These are phyloP conservation scores for Luehdorfia chinensis DNA, from an alignment of 1,140 invertebrate genomes.

Conservation along the genomic window DNA sequence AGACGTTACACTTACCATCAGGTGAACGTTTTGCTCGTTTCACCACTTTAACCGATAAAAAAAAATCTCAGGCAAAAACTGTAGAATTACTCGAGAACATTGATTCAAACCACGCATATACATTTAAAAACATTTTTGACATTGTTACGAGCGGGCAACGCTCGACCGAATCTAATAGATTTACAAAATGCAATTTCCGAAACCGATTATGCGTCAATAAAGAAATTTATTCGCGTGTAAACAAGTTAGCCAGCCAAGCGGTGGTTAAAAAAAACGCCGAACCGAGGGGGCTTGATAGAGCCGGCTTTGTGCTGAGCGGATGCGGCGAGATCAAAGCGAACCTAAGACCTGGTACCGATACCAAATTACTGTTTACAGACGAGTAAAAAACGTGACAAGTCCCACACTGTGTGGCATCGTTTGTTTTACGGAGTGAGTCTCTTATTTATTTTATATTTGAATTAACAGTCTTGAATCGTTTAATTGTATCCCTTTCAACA, in stretches of 20 bases:
- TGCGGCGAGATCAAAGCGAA: constrained; percentile 44
- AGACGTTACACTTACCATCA: too few relatives aligned
- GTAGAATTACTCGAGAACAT: too few relatives aligned
- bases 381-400: constrained; percentile 38
- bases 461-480: too few relatives aligned
- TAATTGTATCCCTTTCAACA: too few relatives aligned
- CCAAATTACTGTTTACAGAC: constrained; percentile 38
- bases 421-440: too few relatives aligned
- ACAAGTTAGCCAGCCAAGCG: constrained; percentile 34
- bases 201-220: constrained; percentile 51
- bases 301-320: constrained; percentile 36
- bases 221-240: constrained; percentile 50
- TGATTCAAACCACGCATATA: too few relatives aligned
- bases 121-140: too few relatives aligned
- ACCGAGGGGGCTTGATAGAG: constrained; percentile 20
- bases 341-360: constrained; percentile 22
- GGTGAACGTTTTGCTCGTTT: too few relatives aligned
- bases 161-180: constrained; percentile 20
- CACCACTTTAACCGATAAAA: too few relatives aligned
- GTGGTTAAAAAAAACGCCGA: constrained; percentile 1
- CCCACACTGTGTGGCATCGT: constrained; percentile 22
- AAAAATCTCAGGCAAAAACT: too few relatives aligned
- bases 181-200: constrained; percentile 38
- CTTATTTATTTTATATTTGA: too few relatives aligned
- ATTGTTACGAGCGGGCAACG: too few relatives aligned